phyloP scores from a whole-genome alignment of 23 tunicate species.

The Ascidia mentula region DNA sequence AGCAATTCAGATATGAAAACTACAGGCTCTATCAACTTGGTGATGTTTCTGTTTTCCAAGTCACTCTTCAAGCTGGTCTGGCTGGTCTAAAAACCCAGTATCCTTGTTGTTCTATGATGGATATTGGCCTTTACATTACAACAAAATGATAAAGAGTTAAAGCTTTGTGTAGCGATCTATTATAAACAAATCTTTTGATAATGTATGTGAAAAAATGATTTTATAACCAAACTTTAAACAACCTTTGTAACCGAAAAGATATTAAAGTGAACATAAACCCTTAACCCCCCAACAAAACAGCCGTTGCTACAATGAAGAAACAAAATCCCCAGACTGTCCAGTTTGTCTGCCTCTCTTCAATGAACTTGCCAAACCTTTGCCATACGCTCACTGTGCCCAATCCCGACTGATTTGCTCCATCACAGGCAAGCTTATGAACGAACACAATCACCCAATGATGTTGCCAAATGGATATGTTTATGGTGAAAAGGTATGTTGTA shows the following conservation, averaged over 20 bases:
- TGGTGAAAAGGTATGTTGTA: constrained; percentile 61
- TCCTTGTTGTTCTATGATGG: too few species aligned
- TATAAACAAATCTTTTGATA: too few species aligned
- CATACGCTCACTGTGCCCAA: constrained; percentile 84
- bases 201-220: too few species aligned
- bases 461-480: constrained; percentile 88
- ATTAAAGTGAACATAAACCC: too few species aligned
- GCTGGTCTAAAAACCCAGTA: constrained; percentile 94
- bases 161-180: too few species aligned
- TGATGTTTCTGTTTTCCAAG: constrained; percentile 72
- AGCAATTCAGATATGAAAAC: constrained; percentile 88
- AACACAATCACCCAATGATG: constrained; percentile 95
- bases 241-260: too few species aligned
- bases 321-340: constrained; percentile 85
- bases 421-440: constrained; percentile 86
- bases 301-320: constrained; percentile 65
- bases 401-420: constrained; percentile 86
- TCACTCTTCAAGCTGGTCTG: constrained; percentile 89
- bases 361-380: constrained; percentile 78
- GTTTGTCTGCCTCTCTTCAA: constrained; percentile 77
- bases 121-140: too few species aligned
- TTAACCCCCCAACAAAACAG: too few species aligned
- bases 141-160: too few species aligned
- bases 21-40: constrained; percentile 85
- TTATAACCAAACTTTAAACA: too few species aligned